A percentile compares a stretch with the other conserved stretches of the same genome.
These are phyloP conservation scores for Suricata suricatta DNA, from an alignment of 2,113 vertebrate genomes.

Conservation along the genomic window DNA sequence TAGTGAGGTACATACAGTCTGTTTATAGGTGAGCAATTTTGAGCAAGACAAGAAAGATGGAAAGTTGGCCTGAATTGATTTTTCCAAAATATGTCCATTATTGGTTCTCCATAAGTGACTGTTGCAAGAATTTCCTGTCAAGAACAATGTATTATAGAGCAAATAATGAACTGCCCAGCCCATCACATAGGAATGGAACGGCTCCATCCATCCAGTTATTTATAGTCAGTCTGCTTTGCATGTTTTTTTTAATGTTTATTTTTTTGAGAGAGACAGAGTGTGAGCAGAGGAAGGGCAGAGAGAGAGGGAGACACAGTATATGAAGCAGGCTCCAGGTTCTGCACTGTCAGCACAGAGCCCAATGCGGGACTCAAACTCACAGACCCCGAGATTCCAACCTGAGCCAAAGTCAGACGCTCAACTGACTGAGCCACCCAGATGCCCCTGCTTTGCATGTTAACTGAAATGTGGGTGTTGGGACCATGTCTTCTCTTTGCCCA, in stretches of 20 bases:
- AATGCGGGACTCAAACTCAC: too few relatives aligned
- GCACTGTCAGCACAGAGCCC: too few relatives aligned
- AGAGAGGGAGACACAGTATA: too few relatives aligned
- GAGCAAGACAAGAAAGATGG: neutral
- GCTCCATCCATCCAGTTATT: neutral
- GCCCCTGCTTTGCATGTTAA: too few relatives aligned
- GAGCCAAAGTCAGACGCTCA: too few relatives aligned
- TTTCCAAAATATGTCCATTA: neutral
- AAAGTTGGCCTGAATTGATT: neutral
- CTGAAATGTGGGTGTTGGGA: neutral
- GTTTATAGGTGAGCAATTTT: neutral
- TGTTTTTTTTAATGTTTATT: too few relatives aligned
- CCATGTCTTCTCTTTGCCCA: neutral
- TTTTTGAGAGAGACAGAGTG: too few relatives aligned
- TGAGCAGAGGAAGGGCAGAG: too few relatives aligned
- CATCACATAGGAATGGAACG: neutral
- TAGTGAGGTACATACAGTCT: neutral
- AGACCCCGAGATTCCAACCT: too few relatives aligned
- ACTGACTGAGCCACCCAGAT: too few relatives aligned
- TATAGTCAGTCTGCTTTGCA: neutral
- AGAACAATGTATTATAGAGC: neutral
- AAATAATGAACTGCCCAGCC: neutral
- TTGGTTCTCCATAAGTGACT: neutral
- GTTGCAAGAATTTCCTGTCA: neutral
- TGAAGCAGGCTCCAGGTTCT: too few relatives aligned